Evolutionary conservation across 2,888 invertebrate genomes (phyloP).

Genomic region (Chrysolina oricalcia): DNA sequence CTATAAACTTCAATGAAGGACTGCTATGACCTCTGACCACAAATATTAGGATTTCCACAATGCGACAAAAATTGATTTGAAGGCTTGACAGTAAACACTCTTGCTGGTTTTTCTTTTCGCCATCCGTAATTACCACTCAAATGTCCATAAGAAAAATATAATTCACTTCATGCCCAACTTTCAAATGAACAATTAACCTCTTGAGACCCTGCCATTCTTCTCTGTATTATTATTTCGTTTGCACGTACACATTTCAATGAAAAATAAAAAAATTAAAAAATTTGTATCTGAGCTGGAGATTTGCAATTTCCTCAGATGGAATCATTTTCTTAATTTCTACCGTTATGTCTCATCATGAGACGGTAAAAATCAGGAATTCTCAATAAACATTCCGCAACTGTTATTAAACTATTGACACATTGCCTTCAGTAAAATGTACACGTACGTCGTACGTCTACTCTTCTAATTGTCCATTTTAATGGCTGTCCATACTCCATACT

Average conservation of each 20-base stretch:
- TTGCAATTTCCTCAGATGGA: background rate
- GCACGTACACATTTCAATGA: background rate
- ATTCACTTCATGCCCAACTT: background rate
- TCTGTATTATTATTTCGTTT: too few relatives aligned
- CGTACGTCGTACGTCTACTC: slow-evolving; percentile 6
- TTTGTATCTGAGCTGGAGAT: background rate
- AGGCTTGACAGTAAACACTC: too few relatives aligned
- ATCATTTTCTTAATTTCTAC: slow-evolving; percentile 7
- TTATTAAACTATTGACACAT: slow-evolving; percentile 23
- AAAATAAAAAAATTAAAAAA: background rate
- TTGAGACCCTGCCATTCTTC: background rate
- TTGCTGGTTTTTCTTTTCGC: too few relatives aligned
- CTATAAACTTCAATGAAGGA: too few relatives aligned
- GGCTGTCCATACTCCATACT: background rate
- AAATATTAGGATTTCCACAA: background rate
- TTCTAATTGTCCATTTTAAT: slow-evolving; percentile 23
- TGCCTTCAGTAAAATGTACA: slow-evolving; percentile 8
- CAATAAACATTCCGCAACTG: background rate
- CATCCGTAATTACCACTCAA: background rate
- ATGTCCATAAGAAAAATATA: background rate
- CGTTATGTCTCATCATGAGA: slow-evolving; percentile 12
- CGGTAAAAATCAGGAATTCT: slow-evolving; percentile 23
- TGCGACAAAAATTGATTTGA: background rate
- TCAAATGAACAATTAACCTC: background rate
- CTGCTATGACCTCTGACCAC: too few relatives aligned